These are phyloP conservation scores for Antigone vipio DNA, from an alignment of 2,113 vertebrate species.

Conservation along the genomic window DNA sequence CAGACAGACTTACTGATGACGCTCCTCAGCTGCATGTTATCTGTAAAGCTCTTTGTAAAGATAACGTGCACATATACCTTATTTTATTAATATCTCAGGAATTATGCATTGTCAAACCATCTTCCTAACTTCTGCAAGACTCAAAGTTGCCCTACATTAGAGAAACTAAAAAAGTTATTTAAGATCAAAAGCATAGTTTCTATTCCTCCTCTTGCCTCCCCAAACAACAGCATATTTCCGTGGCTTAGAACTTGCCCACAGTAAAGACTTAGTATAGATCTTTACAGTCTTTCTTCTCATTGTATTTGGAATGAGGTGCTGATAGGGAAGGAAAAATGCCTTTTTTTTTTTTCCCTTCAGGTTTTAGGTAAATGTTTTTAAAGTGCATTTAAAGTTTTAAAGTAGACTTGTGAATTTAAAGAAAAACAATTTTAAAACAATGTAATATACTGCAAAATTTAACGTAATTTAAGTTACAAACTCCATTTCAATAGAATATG, in stretches of 20 bases:
- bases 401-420: not conserved
- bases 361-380: not conserved
- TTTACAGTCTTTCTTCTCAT: not conserved
- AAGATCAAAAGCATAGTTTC: not conserved
- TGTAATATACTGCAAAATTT: not conserved
- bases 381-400: not conserved
- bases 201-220: not conserved
- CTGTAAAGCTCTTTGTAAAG: not conserved
- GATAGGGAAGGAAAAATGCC: not conserved
- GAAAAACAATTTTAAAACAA: not conserved
- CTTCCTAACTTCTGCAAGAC: not conserved
- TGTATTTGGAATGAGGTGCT: not conserved
- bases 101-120: not conserved
- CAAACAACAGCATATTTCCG: not conserved
- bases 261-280: not conserved
- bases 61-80: rapidly evolving
- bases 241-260: not conserved
- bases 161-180: not conserved
- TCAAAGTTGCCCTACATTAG: not conserved
- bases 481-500: not conserved
- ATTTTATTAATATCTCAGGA: not conserved
- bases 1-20: not conserved
- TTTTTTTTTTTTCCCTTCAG: not conserved
- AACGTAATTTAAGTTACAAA: not conserved
- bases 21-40: not conserved